Evolutionary conservation across 1,140 invertebrate species (phyloP).

Genomic region (Piezodorus guildinii): DNA sequence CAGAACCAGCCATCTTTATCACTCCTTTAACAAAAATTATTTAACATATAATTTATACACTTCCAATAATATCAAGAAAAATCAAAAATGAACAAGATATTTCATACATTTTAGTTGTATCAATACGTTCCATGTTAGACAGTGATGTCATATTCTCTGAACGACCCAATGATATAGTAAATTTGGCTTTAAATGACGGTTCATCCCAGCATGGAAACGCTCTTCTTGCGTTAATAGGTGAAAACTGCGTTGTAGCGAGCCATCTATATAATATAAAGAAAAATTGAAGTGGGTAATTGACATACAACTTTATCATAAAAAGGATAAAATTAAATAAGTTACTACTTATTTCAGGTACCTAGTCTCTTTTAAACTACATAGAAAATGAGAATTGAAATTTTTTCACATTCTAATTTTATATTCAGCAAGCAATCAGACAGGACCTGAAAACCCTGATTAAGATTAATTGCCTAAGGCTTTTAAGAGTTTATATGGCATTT

Average conservation of each 20-base stretch:
- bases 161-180: slow-evolving; percentile 36
- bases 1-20: slow-evolving; percentile 23
- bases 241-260: slow-evolving; percentile 83
- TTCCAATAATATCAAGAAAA: too few species aligned
- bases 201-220: slow-evolving; percentile 95
- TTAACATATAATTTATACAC: not conserved
- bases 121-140: slow-evolving; percentile 28
- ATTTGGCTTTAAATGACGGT: slow-evolving; percentile 77
- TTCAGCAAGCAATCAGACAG: too few species aligned
- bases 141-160: slow-evolving; percentile 19
- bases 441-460: too few species aligned
- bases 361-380: too few species aligned
- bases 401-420: too few species aligned
- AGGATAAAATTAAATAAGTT: too few species aligned
- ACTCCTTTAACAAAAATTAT: not conserved
- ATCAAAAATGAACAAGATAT: not conserved
- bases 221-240: slow-evolving; percentile 82
- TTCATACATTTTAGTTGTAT: slow-evolving; percentile 24
- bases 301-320: too few species aligned
- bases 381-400: too few species aligned
- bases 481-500: too few species aligned
- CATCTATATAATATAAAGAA: slow-evolving; percentile 41
- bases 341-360: too few species aligned
- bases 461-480: too few species aligned
- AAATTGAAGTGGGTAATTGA: not conserved